phyloP scores from a whole-genome alignment of 1,140 invertebrate species.

The Caenorhabditis brenneri region DNA sequence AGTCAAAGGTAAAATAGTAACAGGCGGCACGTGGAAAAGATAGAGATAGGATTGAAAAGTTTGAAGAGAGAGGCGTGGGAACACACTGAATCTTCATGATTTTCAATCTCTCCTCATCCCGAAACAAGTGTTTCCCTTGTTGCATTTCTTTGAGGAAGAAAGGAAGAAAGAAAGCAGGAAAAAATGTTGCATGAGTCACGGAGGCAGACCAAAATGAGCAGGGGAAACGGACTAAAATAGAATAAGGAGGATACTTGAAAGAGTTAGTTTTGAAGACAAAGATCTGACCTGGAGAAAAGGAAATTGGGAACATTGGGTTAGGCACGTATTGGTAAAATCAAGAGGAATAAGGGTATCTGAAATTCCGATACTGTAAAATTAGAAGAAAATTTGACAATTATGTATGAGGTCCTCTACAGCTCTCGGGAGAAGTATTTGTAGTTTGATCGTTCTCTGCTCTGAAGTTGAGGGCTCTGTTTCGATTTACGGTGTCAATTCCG shows the following conservation, averaged over 20 bases:
- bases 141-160: background rate
- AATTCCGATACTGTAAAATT: too few species aligned
- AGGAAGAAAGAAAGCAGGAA: background rate
- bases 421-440: too few species aligned
- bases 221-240: too few species aligned
- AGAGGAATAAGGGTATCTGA: too few species aligned
- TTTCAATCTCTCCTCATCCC: background rate
- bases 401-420: too few species aligned
- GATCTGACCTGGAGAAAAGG: background rate
- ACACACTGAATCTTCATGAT: background rate
- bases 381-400: too few species aligned
- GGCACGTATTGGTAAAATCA: too few species aligned
- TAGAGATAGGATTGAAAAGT: background rate
- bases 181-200: conserved; percentile 36
- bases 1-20: conserved; percentile 46
- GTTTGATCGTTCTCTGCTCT: background rate
- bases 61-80: conserved; percentile 6
- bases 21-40: conserved; percentile 24
- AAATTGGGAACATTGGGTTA: background rate
- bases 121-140: background rate
- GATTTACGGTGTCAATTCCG: too few species aligned
- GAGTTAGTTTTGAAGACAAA: background rate
- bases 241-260: background rate
- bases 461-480: too few species aligned
- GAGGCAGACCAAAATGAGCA: background rate